These are phyloP conservation scores for Antechinus stuartii DNA, from an alignment of 2,113 vertebrate species.

Conservation along the genomic window DNA sequence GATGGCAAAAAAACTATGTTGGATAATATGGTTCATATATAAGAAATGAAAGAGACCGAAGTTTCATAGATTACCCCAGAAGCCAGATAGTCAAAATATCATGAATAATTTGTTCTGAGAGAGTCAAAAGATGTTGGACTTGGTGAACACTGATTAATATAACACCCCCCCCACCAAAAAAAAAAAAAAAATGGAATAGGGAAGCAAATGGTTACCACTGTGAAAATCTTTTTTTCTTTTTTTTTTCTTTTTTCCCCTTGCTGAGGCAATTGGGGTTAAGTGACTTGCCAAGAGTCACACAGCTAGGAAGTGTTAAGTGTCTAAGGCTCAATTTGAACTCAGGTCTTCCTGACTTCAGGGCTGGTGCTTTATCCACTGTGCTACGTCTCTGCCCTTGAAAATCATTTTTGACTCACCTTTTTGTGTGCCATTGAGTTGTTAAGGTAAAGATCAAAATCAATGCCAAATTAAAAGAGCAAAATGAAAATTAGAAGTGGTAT, in stretches of 20 bases:
- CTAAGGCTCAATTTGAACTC: no score
- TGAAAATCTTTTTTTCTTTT: neutral
- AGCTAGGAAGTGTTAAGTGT: no score
- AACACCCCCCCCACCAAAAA: neutral
- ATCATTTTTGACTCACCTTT: neutral
- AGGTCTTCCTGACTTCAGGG: no score
- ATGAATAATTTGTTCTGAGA: neutral
- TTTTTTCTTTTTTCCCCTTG: no score
- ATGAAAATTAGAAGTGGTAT: neutral
- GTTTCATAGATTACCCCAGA: neutral
- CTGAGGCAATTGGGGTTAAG: no score
- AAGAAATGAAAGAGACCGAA: neutral
- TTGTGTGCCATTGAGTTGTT: neutral
- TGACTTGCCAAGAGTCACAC: no score
- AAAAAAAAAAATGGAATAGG: neutral
- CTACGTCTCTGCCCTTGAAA: no score
- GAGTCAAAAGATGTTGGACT: neutral
- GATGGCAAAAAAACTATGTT: neutral
- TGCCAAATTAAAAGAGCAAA: neutral
- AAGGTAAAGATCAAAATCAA: neutral
- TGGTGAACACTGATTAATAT: neutral
- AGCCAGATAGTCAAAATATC: neutral
- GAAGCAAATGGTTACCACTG: neutral
- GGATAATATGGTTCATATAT: neutral
- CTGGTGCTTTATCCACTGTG: no score